Conservation (phyloP, 2,888 invertebrate genomes). For the Torymus aiolomorphi region DNA sequence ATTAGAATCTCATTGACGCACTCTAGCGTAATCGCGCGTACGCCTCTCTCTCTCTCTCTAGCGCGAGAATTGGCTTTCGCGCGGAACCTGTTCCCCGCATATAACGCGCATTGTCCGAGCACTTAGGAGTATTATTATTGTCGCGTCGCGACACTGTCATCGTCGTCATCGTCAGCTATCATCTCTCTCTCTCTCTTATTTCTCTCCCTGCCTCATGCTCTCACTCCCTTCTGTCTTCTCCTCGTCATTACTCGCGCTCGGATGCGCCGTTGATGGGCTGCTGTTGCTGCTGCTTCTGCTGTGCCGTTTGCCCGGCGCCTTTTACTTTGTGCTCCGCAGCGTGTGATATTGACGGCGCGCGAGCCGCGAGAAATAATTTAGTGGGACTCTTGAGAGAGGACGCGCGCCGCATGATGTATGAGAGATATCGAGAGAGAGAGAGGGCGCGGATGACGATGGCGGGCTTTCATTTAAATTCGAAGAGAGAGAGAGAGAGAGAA, state of each 20-base stretch:
- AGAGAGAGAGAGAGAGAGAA: no score
- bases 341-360: conserved; percentile 29
- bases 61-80: background rate
- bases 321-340: conserved; percentile 45
- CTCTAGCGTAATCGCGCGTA: conserved; percentile 38
- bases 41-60: background rate
- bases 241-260: background rate
- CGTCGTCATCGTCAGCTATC: conserved; percentile 5
- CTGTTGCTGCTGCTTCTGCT: no score
- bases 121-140: conserved; percentile 63
- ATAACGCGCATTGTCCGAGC: conserved; percentile 56
- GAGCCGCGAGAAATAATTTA: conserved; percentile 34
- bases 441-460: no score
- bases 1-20: conserved; percentile 63
- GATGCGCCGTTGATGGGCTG: conserved; percentile 24
- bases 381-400: background rate
- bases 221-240: no score
- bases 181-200: conserved; percentile 2
- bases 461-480: no score
- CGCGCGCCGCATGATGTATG: background rate
- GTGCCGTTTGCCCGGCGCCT: background rate
- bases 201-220: no score
- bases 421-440: no score
- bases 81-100: conserved; percentile 62
- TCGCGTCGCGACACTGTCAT: conserved; percentile 41